Evolutionary conservation across 2,797 vertebrate species (phyloP), one percentile per base, ranked within the genome.

Genomic region (Myotis planiceps): DNA sequence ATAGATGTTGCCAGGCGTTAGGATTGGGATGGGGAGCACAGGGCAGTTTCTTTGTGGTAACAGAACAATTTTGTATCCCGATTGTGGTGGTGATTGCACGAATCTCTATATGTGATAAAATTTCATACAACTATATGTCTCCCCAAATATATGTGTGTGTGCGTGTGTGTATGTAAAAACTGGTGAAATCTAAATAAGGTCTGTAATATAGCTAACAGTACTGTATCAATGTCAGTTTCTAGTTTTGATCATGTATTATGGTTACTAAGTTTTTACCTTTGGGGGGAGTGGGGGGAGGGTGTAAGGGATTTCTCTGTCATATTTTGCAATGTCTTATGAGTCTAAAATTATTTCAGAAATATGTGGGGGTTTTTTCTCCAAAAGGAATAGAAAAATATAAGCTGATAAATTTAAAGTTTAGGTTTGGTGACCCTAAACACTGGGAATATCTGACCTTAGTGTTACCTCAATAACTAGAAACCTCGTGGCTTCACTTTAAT

Each of bases 291-390:
- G 4, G 27, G 58, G n/a, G 88, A 85, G 34, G 10, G 9, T 85
- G 60, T 1, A 71, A 39, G 71, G 34, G 21, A 94, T 66, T 80
- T 90, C 60, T 95, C 19, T 85, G 32, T 86, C 87, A 74, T 83
- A 82, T 51, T 92, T 95, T 94, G 68, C 13, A 51, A 49, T 47
- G 82, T 76, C n/a, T 89, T 92, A 3, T 42, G 47, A 88, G 45
- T 95, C 37, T 79, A 66, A 95, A 94, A 65, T 94, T 75, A 92
- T 85, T 93, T 96, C 15, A 94, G 85, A 92, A n/a, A 75, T 81
- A 80, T 83, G 2, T 6, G 2, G 3, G 58, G 8, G 2, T 27
- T 66, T 86, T 91, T 7, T 23, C 45, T 66, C 45, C 45, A 71
- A 88, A 88, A 51, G 65, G 19, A 91, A 88, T 71, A 27, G 21